Evolutionary conservation across 2,113 vertebrate genomes (phyloP).

Genomic region (Empidonax alnorum): DNA sequence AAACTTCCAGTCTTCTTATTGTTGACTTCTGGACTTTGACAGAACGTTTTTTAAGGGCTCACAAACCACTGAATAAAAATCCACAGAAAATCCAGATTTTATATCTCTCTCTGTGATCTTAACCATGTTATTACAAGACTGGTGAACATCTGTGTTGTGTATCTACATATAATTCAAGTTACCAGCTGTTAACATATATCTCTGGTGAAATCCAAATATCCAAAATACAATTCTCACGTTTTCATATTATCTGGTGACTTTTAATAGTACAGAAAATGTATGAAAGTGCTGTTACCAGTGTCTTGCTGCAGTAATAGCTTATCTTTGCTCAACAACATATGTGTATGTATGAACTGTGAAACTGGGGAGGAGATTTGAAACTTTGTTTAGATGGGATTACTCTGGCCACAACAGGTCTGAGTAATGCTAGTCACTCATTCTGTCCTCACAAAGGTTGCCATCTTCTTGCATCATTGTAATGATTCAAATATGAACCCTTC

Average conservation of each 20-base stretch:
- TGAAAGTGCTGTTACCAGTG: not conserved
- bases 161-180: not conserved
- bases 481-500: not conserved
- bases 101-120: not conserved
- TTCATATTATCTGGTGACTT: not conserved
- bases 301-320: not conserved
- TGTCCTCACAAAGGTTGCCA: not conserved
- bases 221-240: not conserved
- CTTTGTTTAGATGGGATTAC: not conserved
- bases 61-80: not conserved
- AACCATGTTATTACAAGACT: not conserved
- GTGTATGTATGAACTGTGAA: not conserved
- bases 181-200: not conserved
- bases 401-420: not conserved
- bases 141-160: accelerated
- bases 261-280: not conserved
- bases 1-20: not conserved
- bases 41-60: not conserved
- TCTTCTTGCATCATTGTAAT: not conserved
- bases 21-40: not conserved
- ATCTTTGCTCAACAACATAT: not conserved
- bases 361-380: not conserved
- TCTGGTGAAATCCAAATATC: not conserved
- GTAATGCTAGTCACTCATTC: not conserved
- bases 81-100: not conserved